Evolutionary conservation across 2,888 invertebrate genomes (phyloP).

Genomic region (Volucella inanis): DNA sequence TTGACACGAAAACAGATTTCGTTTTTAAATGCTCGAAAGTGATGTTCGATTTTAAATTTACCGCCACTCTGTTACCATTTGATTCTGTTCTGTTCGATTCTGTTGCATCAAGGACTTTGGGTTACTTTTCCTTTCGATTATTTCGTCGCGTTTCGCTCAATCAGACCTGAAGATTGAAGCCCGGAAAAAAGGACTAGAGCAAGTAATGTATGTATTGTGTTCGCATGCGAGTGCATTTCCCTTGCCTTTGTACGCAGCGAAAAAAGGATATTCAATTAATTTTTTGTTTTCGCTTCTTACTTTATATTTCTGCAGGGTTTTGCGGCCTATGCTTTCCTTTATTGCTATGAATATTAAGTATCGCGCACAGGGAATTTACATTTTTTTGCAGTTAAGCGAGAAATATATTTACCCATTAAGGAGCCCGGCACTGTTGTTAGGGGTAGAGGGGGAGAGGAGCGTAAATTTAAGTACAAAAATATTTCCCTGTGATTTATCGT

Average conservation of each 20-base stretch:
- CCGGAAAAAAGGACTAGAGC: conserved; percentile 19
- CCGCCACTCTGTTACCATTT: background rate
- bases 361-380: conserved; percentile 45
- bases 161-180: conserved; percentile 15
- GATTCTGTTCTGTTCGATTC: too few relatives aligned
- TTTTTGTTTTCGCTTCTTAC: conserved; percentile 9
- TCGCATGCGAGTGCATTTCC: conserved; percentile 9
- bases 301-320: conserved; percentile 15
- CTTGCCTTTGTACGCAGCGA: conserved; percentile 12
- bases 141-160: background rate
- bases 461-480: conserved; percentile 64
- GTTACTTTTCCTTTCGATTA: conserved; percentile 61
- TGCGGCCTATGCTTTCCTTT: background rate
- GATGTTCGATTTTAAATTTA: conserved; percentile 49
- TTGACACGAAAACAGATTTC: conserved; percentile 65
- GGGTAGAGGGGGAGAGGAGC: background rate
- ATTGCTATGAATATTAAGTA: conserved; percentile 42
- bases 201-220: too few relatives aligned
- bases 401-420: conserved; percentile 53
- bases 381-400: conserved; percentile 67
- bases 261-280: conserved; percentile 69
- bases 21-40: conserved; percentile 52
- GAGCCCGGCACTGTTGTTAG: background rate
- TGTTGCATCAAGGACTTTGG: conserved; percentile 25
- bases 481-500: conserved; percentile 65